Percentiles rank a stretch among this genome's conserved stretches.
Evolutionary conservation across 2,797 vertebrate genomes (phyloP).

Genomic region (Ctenopoma multispine): DNA sequence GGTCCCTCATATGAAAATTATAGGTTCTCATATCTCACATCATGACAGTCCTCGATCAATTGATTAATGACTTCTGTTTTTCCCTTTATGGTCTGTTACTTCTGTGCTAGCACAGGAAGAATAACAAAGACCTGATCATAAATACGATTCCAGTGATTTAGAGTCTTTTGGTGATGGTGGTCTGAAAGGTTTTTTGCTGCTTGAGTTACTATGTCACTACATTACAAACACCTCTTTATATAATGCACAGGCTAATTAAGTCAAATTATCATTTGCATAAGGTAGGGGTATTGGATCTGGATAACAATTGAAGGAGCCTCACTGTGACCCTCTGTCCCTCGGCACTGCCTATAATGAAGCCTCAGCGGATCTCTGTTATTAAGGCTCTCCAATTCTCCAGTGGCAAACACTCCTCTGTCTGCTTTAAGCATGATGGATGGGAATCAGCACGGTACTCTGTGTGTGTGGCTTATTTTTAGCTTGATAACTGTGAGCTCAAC

Average conservation of each 20-base stretch:
- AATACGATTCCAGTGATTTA: too few species aligned
- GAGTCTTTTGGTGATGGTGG: too few species aligned
- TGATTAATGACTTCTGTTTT: constrained; percentile 23
- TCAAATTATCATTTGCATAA: background rate
- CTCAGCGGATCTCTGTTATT: constrained; percentile 29
- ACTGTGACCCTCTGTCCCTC: constrained; percentile 16
- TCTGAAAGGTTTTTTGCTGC: too few species aligned
- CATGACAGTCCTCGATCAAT: constrained; percentile 23
- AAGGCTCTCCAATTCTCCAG: background rate
- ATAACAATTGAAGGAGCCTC: constrained; percentile 13
- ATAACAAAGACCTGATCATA: too few species aligned
- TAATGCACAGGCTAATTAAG: background rate
- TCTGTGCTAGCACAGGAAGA: too few species aligned
- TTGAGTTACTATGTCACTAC: too few species aligned
- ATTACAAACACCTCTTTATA: background rate
- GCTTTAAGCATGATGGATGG: constrained; percentile 39
- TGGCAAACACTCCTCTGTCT: constrained; percentile 14
- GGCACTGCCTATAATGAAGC: constrained; percentile 39
- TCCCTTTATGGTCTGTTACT: background rate
- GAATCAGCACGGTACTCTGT: background rate
- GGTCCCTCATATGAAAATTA: constrained; percentile 13
- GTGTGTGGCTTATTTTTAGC: background rate
- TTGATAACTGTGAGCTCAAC: background rate
- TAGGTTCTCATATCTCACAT: constrained; percentile 27
- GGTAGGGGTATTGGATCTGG: background rate